These are phyloP conservation scores for Leptinotarsa peninsularis DNA, from an alignment of 2,888 invertebrate species.

Conservation along the genomic window DNA sequence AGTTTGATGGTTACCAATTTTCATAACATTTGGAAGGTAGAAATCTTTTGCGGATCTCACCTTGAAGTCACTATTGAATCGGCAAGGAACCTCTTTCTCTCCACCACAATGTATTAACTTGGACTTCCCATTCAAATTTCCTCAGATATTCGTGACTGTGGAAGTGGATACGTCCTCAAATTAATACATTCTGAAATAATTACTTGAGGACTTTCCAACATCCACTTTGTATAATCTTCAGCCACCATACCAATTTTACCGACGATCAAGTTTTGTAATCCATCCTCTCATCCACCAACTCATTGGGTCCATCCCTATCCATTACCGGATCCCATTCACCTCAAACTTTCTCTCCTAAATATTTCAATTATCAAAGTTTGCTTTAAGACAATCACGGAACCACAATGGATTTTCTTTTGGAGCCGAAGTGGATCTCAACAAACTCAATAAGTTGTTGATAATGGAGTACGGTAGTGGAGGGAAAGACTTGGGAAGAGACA, in stretches of 20 bases:
- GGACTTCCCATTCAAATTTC: no score
- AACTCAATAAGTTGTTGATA: conserved; percentile 46
- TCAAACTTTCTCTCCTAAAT: conserved; percentile 27
- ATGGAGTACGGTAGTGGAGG: conserved; percentile 31
- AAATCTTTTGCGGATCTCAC: no score
- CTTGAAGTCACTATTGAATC: no score
- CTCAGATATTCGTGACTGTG: no score
- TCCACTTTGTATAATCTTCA: no score
- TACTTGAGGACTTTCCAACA: no score
- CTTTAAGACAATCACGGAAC: conserved; percentile 35
- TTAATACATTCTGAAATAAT: no score
- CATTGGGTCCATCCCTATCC: conserved; percentile 2
- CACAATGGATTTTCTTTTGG: conserved; percentile 41
- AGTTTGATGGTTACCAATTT: no score
- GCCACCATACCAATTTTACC: neutral
- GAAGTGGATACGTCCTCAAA: no score
- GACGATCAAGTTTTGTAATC: neutral
- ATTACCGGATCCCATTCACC: conserved; percentile 1
- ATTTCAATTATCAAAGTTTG: conserved; percentile 41
- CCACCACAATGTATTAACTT: no score
- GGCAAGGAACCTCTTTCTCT: no score
- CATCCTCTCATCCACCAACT: neutral
- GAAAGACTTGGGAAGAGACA: neutral
- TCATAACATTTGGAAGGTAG: no score
- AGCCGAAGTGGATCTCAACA: conserved; percentile 37